A percentile compares a stretch with the other conserved stretches of the same genome.
These are phyloP conservation scores for Helicoverpa assulta DNA, from an alignment of 2,888 invertebrate genomes.

Conservation along the genomic window DNA sequence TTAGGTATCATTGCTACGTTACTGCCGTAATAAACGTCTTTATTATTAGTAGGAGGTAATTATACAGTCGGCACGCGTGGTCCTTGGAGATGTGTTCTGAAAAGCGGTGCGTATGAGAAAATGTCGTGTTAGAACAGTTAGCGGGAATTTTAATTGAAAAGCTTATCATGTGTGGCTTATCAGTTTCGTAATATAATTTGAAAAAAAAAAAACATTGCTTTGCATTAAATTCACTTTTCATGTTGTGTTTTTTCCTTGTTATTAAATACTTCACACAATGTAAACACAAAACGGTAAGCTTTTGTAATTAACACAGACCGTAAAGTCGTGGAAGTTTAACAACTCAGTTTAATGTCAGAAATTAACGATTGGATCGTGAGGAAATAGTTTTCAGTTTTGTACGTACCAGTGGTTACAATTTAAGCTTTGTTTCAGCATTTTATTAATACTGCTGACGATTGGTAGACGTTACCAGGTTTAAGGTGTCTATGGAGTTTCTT, in stretches of 20 bases:
- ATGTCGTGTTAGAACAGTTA: conserved; percentile 1
- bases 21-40: conserved; percentile 55
- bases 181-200: background rate
- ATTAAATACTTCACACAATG: conserved; percentile 53
- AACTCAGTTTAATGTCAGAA: conserved; percentile 67
- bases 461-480: too few species aligned
- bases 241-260: conserved; percentile 22
- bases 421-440: conserved; percentile 19
- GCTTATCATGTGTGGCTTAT: background rate
- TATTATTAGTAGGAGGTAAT: conserved; percentile 49
- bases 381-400: conserved; percentile 62
- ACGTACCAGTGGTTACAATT: conserved; percentile 41
- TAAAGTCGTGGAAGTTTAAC: conserved; percentile 58
- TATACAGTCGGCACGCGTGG: conserved; percentile 33
- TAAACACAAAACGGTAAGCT: conserved; percentile 37
- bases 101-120: background rate
- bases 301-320: conserved; percentile 65
- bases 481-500: too few species aligned
- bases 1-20: conserved; percentile 61
- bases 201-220: too few species aligned
- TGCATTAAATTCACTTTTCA: background rate
- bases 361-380: conserved; percentile 72
- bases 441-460: too few species aligned
- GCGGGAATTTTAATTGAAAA: background rate
- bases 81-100: conserved; percentile 14